Base-by-base conservation (phyloP, 2,888 invertebrate genomes). In the Synanthedon tipuliformis region DNA sequence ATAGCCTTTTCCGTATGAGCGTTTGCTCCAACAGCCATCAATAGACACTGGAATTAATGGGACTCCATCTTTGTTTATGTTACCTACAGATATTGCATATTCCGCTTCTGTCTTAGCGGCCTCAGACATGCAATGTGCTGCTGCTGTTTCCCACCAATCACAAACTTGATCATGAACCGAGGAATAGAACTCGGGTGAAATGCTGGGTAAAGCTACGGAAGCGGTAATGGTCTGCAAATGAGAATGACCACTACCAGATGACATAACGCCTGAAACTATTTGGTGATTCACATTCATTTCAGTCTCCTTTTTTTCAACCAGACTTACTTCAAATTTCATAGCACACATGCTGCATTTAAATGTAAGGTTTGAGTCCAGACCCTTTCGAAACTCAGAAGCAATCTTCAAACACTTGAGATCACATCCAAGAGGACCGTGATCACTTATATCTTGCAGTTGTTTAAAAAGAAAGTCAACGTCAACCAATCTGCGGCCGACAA, bases 121-220 rank as follows among this genome's bases (percentile, higher is more conserved):
- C 12, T 50, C 53, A 50, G 50, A 11, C 53, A 53, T 53, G 27
- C 10, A 50, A 50, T 53, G 41, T 40, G 53, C 52, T 54, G 52
- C 56, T 48, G 56, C 51, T 41, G 41, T 54, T 40, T 54, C 53
- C 52, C 52, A 54, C 54, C 51, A 54, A 49, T 54, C 53, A 49
- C 51, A 54, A 40, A 53, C 50, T 40, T 54, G 40, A 48, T 52
- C 52, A 23, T 51, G 52, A 27, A 51, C 11, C 34, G 27, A 48
- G 41, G 49, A 45, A 50, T 54, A 50, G 11, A 53, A 50, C 34
- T 18, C 3, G 11, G 16, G 7, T 27, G 41, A 50, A 53, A 50
- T 53, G 13, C 12, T 40, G 15, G 51, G 34, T 23, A 53, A 50
- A 50, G 8, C 13, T 23, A 53, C 23, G 41, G 41, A 53, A 50